These are phyloP conservation scores for Philopotamus ludificatus DNA, from an alignment of 1,140 invertebrate species.

Conservation along the genomic window DNA sequence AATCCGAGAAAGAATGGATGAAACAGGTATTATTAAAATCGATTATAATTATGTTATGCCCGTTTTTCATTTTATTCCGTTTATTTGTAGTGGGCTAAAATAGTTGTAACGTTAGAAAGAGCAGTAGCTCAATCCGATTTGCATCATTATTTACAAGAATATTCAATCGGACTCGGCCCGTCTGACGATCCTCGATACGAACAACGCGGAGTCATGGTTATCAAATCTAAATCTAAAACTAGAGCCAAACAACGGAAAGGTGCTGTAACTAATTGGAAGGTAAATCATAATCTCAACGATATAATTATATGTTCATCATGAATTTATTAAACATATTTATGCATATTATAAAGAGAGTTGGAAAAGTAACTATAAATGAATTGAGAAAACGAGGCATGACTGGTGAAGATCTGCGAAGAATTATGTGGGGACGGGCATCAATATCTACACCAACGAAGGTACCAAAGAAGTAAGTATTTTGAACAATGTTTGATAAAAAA, in stretches of 20 bases:
- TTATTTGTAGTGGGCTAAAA: slow-evolving; percentile 88
- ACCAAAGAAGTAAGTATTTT: slow-evolving; percentile 59
- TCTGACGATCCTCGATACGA: slow-evolving; percentile 79
- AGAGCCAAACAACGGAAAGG: slow-evolving; percentile 94
- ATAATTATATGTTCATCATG: too few species aligned
- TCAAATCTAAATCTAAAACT: slow-evolving; percentile 95
- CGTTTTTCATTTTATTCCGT: too few species aligned
- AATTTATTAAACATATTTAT: neutral
- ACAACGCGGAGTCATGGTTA: slow-evolving; percentile 93
- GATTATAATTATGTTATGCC: slow-evolving; percentile 1
- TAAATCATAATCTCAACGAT: slow-evolving; percentile 45
- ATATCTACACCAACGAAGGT: slow-evolving; percentile 81
- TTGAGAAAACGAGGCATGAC: slow-evolving; percentile 79
- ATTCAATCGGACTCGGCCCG: slow-evolving; percentile 87
- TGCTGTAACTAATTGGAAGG: slow-evolving; percentile 97
- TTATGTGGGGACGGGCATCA: slow-evolving; percentile 87
- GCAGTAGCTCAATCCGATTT: slow-evolving; percentile 87
- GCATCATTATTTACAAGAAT: slow-evolving; percentile 88
- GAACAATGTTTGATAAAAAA: too few species aligned
- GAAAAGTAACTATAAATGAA: slow-evolving; percentile 82
- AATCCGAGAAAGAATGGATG: slow-evolving; percentile 98
- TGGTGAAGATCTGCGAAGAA: slow-evolving; percentile 77
- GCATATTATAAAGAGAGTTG: slow-evolving; percentile 67
- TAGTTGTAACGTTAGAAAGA: slow-evolving; percentile 91
- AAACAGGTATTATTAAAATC: slow-evolving; percentile 72